Evolutionary conservation across 2,888 invertebrate species (phyloP), one percentile per base, ranked within the genome.

Genomic region (Limulus polyphemus): DNA sequence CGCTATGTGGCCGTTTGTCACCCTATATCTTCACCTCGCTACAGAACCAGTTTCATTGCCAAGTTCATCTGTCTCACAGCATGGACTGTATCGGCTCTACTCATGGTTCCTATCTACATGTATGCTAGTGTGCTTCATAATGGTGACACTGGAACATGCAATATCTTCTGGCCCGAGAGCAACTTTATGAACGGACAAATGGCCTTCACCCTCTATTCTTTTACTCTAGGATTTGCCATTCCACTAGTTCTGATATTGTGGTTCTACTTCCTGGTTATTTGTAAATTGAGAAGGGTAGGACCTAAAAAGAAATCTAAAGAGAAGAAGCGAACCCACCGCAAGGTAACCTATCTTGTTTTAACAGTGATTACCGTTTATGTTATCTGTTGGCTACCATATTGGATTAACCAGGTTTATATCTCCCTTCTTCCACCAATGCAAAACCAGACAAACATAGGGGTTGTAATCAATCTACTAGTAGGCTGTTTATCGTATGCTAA

Each of bases 1-100:
- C 82, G 93, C 13, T 93, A 92, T 76, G 84, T 93, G 55, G 93
- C 93, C 0, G 92, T 94, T 1, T 94, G 93, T 71, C 93, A 92
- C 79, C 92, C 93, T 0, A 92, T 93, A 69, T 86, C 86, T 0
- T 88, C 92, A 14, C 88, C 90, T 0, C 84, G 87, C 69, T 83
- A 88, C 75, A 82, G 93, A 17, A 92, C 92, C 0, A 90, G 92
- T 0, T 82, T 88, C 70, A 90, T 92, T 56, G 90, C 92, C 0
- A 70, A 73, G 69, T 78, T 89, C n/a, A 90, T 93, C 0, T 88
- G 91, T 0, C 79, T 86, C 12, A 83, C 86, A 11, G 65, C 63
- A 10, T 67, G 65, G 65, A 82, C 84, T 0, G 83, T 86, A 12
- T 91, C 90, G 60, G 90, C 87, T 10, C 78, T 92, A 5, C 83